Conservation (phyloP, 2,888 invertebrate species). For the Andrena camellia region DNA sequence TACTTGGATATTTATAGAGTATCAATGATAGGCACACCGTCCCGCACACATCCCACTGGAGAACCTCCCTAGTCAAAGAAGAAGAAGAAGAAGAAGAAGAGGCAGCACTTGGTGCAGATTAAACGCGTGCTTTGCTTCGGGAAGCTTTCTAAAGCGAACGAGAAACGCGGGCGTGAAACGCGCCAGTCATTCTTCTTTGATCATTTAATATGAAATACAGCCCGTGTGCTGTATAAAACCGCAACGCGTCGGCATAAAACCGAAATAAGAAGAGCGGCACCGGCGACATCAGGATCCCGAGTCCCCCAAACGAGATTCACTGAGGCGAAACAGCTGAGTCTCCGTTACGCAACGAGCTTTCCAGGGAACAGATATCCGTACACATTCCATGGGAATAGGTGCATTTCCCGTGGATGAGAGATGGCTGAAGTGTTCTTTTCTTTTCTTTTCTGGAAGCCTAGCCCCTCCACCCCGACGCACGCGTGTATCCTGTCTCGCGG, state of each 20-base stretch:
- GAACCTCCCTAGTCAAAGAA: neutral
- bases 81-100: neutral
- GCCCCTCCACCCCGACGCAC: neutral
- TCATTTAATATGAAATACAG: conserved; percentile 46
- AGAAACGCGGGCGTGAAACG: conserved; percentile 15
- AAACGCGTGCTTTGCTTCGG: neutral
- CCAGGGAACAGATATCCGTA: conserved; percentile 26
- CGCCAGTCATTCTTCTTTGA: conserved; percentile 52
- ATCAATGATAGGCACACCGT: conserved; percentile 1
- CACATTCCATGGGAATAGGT: conserved; percentile 24
- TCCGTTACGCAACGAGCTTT: conserved; percentile 58
- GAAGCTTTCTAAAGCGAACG: neutral
- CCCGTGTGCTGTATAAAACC: conserved; percentile 12
- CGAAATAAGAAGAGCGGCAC: conserved; percentile 29
- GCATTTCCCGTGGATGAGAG: conserved; percentile 62
- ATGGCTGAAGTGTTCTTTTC: conserved; percentile 58
- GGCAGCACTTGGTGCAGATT: neutral
- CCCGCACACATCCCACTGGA: neutral
- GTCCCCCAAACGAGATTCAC: conserved; percentile 65
- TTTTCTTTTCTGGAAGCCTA: conserved; percentile 21
- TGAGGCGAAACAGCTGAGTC: conserved; percentile 63
- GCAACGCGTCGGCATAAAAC: conserved; percentile 37
- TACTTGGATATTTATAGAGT: conserved; percentile 32
- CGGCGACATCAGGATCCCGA: conserved; percentile 29
- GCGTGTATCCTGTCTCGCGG: conserved; percentile 41